Conservation (phyloP, 2,113 vertebrate genomes). For the Sinocyclocheilus anophthalmus region DNA sequence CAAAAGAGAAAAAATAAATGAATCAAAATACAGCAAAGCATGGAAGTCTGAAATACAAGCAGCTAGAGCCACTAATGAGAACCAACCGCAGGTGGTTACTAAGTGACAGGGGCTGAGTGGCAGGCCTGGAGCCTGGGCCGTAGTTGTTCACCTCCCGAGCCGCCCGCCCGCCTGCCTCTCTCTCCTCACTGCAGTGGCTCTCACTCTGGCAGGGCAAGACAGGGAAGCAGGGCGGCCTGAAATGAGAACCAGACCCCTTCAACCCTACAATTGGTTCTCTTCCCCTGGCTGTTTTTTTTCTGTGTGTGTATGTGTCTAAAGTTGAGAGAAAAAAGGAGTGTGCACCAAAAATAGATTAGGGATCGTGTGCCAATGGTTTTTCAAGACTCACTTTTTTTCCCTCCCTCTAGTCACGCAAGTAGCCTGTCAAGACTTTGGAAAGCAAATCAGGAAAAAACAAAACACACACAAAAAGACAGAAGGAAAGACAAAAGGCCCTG, state of each 20-base stretch:
- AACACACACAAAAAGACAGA: constrained; percentile 64
- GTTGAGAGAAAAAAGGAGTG: constrained; percentile 63
- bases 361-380: constrained; percentile 80
- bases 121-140: constrained; percentile 69
- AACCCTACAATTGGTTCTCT: constrained; percentile 75
- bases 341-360: constrained; percentile 80
- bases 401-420: constrained; percentile 80
- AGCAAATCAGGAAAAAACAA: constrained; percentile 54
- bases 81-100: constrained; percentile 73
- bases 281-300: constrained; percentile 73
- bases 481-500: constrained; percentile 49
- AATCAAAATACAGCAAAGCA: constrained; percentile 70
- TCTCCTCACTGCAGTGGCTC: constrained; percentile 70
- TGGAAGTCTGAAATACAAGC: constrained; percentile 66
- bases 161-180: constrained; percentile 62
- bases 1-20: constrained; percentile 63
- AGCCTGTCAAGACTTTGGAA: constrained; percentile 76
- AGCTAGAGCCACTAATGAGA: constrained; percentile 74
- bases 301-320: constrained; percentile 43
- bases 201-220: constrained; percentile 72
- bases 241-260: constrained; percentile 82
- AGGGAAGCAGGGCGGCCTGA: constrained; percentile 71
- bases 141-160: constrained; percentile 68
- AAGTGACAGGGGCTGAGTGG: constrained; percentile 74
- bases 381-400: constrained; percentile 73